Evolutionary conservation across 2,888 invertebrate species (phyloP).

Genomic region (Drosophila emarginata): DNA sequence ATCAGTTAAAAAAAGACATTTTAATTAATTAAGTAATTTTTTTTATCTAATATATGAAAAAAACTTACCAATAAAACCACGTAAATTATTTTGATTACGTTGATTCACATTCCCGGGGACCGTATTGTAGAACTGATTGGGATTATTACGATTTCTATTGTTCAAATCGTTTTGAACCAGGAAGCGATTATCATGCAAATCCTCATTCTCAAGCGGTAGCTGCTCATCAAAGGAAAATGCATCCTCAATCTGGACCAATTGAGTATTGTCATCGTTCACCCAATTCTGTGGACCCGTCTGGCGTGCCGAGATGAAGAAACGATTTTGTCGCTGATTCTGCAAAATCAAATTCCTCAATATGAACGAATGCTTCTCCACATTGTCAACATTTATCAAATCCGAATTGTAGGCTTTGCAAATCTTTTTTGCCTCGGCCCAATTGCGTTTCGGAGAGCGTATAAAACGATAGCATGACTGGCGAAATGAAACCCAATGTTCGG

Average conservation of each 20-base stretch:
- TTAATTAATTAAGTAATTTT: background rate
- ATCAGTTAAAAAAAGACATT: background rate
- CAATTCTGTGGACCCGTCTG: conserved; percentile 90
- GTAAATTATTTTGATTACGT: conserved; percentile 73
- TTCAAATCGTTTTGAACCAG: conserved; percentile 71
- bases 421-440: conserved; percentile 90
- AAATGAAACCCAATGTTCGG: conserved; percentile 92
- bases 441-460: conserved; percentile 92
- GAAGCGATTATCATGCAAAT: conserved; percentile 81
- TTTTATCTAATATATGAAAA: too few relatives aligned
- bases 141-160: conserved; percentile 61
- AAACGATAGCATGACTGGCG: conserved; percentile 94
- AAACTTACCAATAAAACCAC: conserved; percentile 72
- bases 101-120: conserved; percentile 66
- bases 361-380: conserved; percentile 93
- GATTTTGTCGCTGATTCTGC: conserved; percentile 92
- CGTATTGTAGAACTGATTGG: conserved; percentile 67
- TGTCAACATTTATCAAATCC: conserved; percentile 91
- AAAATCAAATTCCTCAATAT: conserved; percentile 90
- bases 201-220: conserved; percentile 82
- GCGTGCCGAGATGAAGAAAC: conserved; percentile 93
- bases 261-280: conserved; percentile 93
- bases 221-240: conserved; percentile 88
- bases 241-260: conserved; percentile 90
- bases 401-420: conserved; percentile 93